Evolutionary conservation across 2,797 vertebrate genomes (phyloP), one percentile per base, ranked within the genome.

Genomic region (Tauraco hartlaubi): DNA sequence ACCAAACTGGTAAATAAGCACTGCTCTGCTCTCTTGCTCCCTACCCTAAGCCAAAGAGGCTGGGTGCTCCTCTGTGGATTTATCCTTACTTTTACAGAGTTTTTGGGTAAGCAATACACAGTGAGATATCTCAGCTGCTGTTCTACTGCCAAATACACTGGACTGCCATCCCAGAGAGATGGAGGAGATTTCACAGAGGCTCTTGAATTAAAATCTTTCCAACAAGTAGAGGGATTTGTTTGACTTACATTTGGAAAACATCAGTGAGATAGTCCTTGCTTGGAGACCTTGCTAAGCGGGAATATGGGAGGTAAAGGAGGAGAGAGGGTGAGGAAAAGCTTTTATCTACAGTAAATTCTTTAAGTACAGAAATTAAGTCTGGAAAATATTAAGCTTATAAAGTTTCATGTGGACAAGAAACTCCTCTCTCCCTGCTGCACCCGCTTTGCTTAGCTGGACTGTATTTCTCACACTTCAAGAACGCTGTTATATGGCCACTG

Each of bases 261-360:
- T 43, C 82, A 79, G 56, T 8, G 48, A 63, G 61, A 71, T 2
- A 11, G 72, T 49, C 56, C 56, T 22, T 25, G 15, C 44, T 26
- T 12, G 9, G 67, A 84, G 80, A 61, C 41, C 58, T 46, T n/a
- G 62, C 59, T 73, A 20, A 49, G 51, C 66, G 71, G 78, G 84
- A 62, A 63, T 1, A 87, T 89, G 92, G 94, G 93, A 96, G 93
- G 72, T 58, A 41, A 72, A 72, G 68, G 43, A 75, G 63, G 31
- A 73, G 74, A 74, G 49, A 84, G 63, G 44, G 81, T 33, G 85
- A 93, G 90, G 93, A 94, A 85, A 92, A 66, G 72, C 64, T 92
- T 96, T 91, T 88, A 95, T 91, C 90, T 90, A 4, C 49, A 41
- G 22, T 48, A 55, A 39, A 20, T 12, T 41, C 35, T 77, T 66